Conservation (phyloP, 2,113 vertebrate species). For the Paedocypris sp. region DNA sequence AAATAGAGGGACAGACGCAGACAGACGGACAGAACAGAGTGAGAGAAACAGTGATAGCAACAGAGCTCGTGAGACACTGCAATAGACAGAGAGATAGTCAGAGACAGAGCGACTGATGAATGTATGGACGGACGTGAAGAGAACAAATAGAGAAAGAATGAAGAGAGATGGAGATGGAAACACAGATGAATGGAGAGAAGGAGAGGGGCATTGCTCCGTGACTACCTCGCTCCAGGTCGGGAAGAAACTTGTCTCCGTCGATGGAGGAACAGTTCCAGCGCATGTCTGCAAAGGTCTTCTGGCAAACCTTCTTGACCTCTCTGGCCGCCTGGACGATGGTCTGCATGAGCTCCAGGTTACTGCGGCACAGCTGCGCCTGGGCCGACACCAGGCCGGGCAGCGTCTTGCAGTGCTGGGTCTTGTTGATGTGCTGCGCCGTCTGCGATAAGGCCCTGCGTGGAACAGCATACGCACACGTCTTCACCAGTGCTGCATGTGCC, state of each 20-base stretch:
- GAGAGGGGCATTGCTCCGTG: not conserved
- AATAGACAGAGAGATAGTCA: no score
- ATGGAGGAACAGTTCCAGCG: constrained; percentile 98
- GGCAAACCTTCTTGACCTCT: constrained; percentile 87
- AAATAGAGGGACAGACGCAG: no score
- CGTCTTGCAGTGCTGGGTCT: constrained; percentile 92
- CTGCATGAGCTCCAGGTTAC: constrained; percentile 95
- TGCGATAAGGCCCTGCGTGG: constrained; percentile 76
- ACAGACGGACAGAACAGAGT: no score
- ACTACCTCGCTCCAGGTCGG: constrained; percentile 91
- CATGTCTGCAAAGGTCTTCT: constrained; percentile 89
- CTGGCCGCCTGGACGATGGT: constrained; percentile 82
- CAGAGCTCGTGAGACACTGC: no score
- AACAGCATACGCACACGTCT: not conserved
- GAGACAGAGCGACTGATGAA: no score
- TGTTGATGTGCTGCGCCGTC: constrained; percentile 76
- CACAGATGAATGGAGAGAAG: no score
- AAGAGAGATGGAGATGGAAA: no score
- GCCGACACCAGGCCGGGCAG: constrained; percentile 85
- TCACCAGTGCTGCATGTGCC: not conserved
- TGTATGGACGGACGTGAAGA: no score
- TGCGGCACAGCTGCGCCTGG: constrained; percentile 91
- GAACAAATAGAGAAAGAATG: no score
- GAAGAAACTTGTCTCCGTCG: constrained; percentile 76
- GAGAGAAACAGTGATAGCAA: no score